Evolutionary conservation across 1,140 invertebrate genomes (phyloP).

Genomic region (Hypsibius dujardini): DNA sequence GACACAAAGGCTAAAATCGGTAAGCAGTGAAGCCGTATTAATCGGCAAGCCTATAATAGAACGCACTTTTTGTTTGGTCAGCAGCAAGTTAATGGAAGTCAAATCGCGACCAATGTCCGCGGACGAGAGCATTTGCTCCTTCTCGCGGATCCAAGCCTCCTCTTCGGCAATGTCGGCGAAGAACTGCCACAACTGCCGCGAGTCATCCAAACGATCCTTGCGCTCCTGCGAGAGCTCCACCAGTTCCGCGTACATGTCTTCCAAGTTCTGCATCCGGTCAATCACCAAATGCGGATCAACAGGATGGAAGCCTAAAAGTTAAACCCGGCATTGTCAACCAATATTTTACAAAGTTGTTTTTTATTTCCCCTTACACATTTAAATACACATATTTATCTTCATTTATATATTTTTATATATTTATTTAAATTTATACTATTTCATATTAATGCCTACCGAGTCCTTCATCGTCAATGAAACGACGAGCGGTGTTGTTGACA

Average conservation of each 20-base stretch:
- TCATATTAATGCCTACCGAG: conserved; percentile 36
- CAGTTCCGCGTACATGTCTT: conserved; percentile 77
- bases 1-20: conserved; percentile 3
- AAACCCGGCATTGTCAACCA: no score
- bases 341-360: conserved; percentile 21
- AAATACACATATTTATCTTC: no score
- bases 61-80: conserved; percentile 72
- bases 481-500: conserved; percentile 78
- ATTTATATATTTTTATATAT: no score
- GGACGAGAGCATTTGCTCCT: conserved; percentile 90
- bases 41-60: conserved; percentile 6
- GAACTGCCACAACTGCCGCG: conserved; percentile 93
- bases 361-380: no score
- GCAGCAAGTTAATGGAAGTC: conserved; percentile 72
- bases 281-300: conserved; percentile 85
- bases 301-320: conserved; percentile 51
- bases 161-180: conserved; percentile 99
- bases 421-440: no score
- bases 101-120: conserved; percentile 89
- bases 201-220: conserved; percentile 76
- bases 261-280: conserved; percentile 76
- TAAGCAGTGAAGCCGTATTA: conserved; percentile 6
- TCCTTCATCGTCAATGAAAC: conserved; percentile 71
- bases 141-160: conserved; percentile 99
- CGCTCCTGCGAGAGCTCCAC: conserved; percentile 84